Percentiles rank a stretch among this genome's conserved stretches.
These are phyloP conservation scores for Panurus biarmicus DNA, from an alignment of 2,113 vertebrate genomes.

Conservation along the genomic window DNA sequence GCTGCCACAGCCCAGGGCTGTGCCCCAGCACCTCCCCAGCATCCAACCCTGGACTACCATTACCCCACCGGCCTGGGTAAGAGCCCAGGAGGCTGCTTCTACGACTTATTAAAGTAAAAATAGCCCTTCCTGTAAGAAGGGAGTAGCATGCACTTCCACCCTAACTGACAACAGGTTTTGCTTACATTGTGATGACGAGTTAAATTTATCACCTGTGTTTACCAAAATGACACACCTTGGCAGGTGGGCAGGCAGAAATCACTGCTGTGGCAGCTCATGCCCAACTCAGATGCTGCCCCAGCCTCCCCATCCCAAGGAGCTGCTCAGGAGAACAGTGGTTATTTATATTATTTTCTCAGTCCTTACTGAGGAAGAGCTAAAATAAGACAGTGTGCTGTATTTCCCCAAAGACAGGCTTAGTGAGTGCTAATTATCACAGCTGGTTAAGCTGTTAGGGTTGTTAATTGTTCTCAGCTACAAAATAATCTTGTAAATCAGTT, in stretches of 20 bases:
- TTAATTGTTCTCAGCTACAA: background rate
- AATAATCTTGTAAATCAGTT: background rate
- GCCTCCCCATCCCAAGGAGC: background rate
- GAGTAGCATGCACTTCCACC: background rate
- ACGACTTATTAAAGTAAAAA: background rate
- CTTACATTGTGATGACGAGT: background rate
- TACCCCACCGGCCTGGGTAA: background rate
- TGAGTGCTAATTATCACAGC: background rate
- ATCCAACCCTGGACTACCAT: background rate
- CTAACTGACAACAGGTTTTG: background rate
- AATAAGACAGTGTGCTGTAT: background rate
- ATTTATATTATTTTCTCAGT: background rate
- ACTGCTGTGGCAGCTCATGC: fast-evolving
- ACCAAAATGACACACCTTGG: background rate
- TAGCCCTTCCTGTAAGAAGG: background rate
- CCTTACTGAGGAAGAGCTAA: background rate
- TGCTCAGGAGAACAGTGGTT: background rate
- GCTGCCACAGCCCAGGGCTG: background rate
- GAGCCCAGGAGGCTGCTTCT: background rate
- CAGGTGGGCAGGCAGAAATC: background rate
- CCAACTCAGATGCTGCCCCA: background rate
- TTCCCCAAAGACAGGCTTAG: background rate
- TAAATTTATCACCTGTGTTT: background rate
- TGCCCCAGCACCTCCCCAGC: background rate
- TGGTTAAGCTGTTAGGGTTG: background rate